These are phyloP conservation scores for Dromococcyx pavoninus DNA, from an alignment of 2,797 vertebrate genomes.

Conservation along the genomic window DNA sequence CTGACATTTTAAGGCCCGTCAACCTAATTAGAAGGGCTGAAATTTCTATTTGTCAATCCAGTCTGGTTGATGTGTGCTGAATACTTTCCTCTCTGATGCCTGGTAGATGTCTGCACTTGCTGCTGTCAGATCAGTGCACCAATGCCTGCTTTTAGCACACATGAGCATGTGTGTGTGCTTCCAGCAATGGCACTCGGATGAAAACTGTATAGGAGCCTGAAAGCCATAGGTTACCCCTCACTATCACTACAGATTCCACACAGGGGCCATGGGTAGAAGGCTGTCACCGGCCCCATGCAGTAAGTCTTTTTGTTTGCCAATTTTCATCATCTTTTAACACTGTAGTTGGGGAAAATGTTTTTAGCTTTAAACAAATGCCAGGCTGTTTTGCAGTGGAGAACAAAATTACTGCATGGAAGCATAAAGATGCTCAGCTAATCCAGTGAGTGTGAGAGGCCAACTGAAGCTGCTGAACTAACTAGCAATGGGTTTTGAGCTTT, in stretches of 20 bases:
- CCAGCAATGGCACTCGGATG: accelerated
- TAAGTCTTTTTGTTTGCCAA: not conserved
- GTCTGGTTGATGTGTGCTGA: not conserved
- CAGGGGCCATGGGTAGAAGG: accelerated
- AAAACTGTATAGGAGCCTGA: not conserved
- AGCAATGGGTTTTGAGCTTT: not conserved
- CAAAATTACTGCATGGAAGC: not conserved
- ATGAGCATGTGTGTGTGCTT: accelerated
- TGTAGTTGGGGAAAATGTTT: not conserved
- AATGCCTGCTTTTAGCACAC: accelerated
- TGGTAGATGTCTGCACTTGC: not conserved
- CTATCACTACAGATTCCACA: not conserved
- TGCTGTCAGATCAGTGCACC: not conserved
- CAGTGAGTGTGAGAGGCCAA: not conserved
- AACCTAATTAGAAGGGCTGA: not conserved
- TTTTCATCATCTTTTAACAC: not conserved
- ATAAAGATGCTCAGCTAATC: not conserved
- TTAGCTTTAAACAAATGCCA: not conserved
- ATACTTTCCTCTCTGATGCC: not conserved
- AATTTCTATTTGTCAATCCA: not conserved
- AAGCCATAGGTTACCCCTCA: not conserved
- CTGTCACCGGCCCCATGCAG: not conserved
- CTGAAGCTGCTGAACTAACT: not conserved
- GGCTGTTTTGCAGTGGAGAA: not conserved
- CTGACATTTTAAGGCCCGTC: not conserved